phyloP scores from a whole-genome alignment of 2,888 invertebrate species.

The Pollenia griseotomentosa region DNA sequence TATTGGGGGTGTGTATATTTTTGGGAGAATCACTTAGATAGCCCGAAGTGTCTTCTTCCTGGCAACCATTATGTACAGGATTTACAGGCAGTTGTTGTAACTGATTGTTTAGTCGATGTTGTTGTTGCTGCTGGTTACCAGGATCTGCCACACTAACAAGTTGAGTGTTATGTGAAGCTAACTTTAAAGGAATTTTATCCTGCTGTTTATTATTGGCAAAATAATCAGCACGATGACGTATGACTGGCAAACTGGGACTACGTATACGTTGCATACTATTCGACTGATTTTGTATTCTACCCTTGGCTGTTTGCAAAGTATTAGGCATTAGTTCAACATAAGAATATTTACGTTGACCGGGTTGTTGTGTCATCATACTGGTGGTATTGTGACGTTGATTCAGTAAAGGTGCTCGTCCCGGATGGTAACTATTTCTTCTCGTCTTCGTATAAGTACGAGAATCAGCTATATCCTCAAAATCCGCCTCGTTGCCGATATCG shows the following conservation, averaged over 20 bases:
- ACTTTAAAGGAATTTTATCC: slow-evolving; percentile 69
- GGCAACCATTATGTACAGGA: slow-evolving; percentile 81
- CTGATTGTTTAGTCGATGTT: slow-evolving; percentile 78
- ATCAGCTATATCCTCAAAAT: slow-evolving; percentile 78
- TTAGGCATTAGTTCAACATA: slow-evolving; percentile 79
- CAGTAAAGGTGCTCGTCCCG: slow-evolving; percentile 75
- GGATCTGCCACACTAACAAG: slow-evolving; percentile 56
- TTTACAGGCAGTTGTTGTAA: slow-evolving; percentile 75
- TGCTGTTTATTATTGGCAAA: slow-evolving; percentile 74
- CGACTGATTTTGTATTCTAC: slow-evolving; percentile 78
- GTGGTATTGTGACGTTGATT: slow-evolving; percentile 76
- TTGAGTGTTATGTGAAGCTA: slow-evolving; percentile 58
- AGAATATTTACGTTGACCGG: slow-evolving; percentile 72
- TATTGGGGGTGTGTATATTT: slow-evolving; percentile 85
- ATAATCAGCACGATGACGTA: slow-evolving; percentile 83
- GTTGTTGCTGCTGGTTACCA: slow-evolving; percentile 72
- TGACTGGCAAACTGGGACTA: slow-evolving; percentile 89
- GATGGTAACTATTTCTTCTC: slow-evolving; percentile 76
- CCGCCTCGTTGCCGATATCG: slow-evolving; percentile 76
- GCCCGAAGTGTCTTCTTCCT: slow-evolving; percentile 92
- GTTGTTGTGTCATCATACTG: slow-evolving; percentile 74
- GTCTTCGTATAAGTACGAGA: slow-evolving; percentile 73
- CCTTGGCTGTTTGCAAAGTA: slow-evolving; percentile 81
- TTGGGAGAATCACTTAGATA: slow-evolving; percentile 91
- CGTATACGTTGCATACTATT: slow-evolving; percentile 80